phyloP scores from a whole-genome alignment of 2,888 invertebrate species.

The Gortyna flavago region DNA sequence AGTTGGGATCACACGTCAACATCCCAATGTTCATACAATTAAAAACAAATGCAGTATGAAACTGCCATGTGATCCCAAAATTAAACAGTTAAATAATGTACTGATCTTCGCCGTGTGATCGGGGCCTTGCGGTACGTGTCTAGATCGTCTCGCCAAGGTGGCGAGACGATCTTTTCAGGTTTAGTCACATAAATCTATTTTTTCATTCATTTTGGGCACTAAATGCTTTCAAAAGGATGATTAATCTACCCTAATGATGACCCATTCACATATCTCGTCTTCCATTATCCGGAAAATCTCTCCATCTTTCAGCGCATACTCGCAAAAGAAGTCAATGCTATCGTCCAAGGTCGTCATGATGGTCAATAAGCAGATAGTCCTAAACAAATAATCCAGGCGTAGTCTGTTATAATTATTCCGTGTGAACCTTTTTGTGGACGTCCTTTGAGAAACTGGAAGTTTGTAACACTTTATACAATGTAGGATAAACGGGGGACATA shows the following conservation, averaged over 20 bases:
- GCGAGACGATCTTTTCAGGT: no score
- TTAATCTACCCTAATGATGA: background rate
- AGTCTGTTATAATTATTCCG: constrained; percentile 43
- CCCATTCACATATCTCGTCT: background rate
- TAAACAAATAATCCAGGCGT: constrained; percentile 68
- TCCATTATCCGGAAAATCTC: background rate
- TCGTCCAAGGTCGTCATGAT: constrained; percentile 63
- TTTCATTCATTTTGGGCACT: background rate
- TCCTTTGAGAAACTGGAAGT: constrained; percentile 18
- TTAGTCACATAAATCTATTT: no score
- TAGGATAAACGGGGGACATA: background rate
- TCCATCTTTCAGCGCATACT: background rate
- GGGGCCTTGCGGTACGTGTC: no score
- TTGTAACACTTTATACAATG: background rate
- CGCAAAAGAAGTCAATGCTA: constrained; percentile 11
- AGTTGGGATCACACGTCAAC: no score
- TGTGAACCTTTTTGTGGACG: constrained; percentile 33
- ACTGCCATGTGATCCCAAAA: no score
- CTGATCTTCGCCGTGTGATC: no score
- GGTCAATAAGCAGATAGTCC: constrained; percentile 73
- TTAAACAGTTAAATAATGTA: no score
- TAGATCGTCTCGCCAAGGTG: no score
- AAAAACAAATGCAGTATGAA: no score
- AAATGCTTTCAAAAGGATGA: background rate
- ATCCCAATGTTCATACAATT: no score